phyloP scores from a whole-genome alignment of 1,140 invertebrate species.

The Drosophila lini region DNA sequence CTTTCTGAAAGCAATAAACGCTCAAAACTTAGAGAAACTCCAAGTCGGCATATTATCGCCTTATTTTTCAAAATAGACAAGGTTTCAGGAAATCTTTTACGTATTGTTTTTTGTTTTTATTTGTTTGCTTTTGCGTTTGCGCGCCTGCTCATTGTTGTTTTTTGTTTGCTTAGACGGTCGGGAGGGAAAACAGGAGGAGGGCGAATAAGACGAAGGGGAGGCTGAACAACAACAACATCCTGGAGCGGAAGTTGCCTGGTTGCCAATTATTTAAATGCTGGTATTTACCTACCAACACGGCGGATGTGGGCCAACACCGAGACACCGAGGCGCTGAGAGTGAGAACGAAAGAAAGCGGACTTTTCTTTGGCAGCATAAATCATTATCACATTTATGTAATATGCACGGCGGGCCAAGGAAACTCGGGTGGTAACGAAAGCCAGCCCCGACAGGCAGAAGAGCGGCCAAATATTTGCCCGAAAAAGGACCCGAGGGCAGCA shows the following conservation, averaged over 20 bases:
- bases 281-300: constrained; percentile 75
- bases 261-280: constrained; percentile 82
- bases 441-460: constrained; percentile 26
- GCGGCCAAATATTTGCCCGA: constrained; percentile 63
- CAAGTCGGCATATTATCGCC: background rate
- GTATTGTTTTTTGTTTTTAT: constrained; percentile 57
- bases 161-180: constrained; percentile 60
- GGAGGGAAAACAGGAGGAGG: constrained; percentile 1
- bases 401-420: constrained; percentile 44
- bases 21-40: background rate
- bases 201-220: constrained; percentile 6
- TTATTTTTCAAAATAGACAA: constrained; percentile 8
- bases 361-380: constrained; percentile 64
- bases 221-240: constrained; percentile 52
- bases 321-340: background rate
- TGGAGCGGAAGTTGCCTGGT: constrained; percentile 69
- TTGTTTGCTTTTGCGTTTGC: constrained; percentile 71
- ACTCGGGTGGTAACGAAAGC: constrained; percentile 12
- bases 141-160: constrained; percentile 42
- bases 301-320: constrained; percentile 72
- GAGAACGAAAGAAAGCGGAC: constrained; percentile 11
- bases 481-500: constrained; percentile 36
- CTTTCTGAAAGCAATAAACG: background rate
- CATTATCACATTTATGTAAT: constrained; percentile 81
- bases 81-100: constrained; percentile 54